A percentile compares a stretch with the other conserved stretches of the same genome.
Evolutionary conservation across 2,797 vertebrate genomes (phyloP).

Genomic region (Lacerta bilineata): DNA sequence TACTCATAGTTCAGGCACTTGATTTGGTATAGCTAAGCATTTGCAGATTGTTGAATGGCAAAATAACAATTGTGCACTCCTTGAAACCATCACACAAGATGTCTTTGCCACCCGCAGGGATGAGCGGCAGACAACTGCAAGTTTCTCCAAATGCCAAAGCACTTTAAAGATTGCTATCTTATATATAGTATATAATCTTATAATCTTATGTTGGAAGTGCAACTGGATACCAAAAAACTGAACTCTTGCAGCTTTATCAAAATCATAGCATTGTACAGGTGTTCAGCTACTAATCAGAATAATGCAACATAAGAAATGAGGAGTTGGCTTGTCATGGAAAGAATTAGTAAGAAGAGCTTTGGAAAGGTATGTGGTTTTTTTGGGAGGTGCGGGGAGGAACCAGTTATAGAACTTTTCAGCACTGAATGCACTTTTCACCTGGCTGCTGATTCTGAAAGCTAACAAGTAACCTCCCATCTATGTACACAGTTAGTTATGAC

Average conservation of each 20-base stretch:
- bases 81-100: not conserved
- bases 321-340: not conserved
- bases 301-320: not conserved
- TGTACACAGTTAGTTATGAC: not conserved
- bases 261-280: not conserved
- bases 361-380: not conserved
- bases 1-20: slow-evolving; percentile 21
- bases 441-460: not conserved
- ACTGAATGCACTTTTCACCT: not conserved
- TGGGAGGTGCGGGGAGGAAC: not conserved
- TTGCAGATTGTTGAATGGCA: slow-evolving; percentile 51
- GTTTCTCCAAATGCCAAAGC: not conserved
- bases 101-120: not conserved
- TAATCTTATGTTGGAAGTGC: not conserved
- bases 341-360: not conserved
- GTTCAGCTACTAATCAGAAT: not conserved
- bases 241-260: not conserved
- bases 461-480: not conserved
- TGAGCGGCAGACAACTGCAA: not conserved
- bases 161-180: not conserved
- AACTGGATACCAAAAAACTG: not conserved
- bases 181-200: too few species aligned
- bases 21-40: slow-evolving; percentile 33
- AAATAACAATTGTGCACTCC: slow-evolving; percentile 21
- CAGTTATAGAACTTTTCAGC: not conserved